Evolutionary conservation across 2,113 vertebrate species (phyloP).

Genomic region (Azemiops feae): DNA sequence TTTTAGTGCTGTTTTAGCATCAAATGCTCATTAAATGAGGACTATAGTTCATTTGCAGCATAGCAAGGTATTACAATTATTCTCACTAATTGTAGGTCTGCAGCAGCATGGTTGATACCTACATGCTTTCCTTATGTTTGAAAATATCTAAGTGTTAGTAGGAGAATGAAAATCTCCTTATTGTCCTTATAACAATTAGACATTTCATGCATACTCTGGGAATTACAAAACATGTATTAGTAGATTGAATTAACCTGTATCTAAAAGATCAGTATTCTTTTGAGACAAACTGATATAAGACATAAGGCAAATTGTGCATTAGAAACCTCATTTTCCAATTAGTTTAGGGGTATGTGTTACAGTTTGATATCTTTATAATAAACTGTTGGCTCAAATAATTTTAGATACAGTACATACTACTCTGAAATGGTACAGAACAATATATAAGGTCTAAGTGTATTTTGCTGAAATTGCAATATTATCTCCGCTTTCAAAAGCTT

Average conservation of each 20-base stretch:
- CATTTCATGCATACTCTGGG: not conserved
- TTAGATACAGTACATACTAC: conserved; percentile 32
- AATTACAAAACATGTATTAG: conserved; percentile 29
- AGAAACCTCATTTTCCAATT: not conserved
- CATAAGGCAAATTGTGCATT: not conserved
- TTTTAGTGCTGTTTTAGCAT: too few species aligned
- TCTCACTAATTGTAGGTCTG: conserved; percentile 49
- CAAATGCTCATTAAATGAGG: too few species aligned
- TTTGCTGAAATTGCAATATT: not conserved
- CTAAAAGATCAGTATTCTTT: not conserved
- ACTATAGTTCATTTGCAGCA: too few species aligned
- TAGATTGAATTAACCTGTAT: not conserved
- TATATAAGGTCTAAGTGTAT: not conserved
- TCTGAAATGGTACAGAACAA: conserved; percentile 7
- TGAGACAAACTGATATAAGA: not conserved
- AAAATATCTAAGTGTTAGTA: conserved; percentile 15
- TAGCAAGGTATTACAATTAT: not conserved
- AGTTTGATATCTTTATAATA: not conserved
- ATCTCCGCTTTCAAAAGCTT: conserved; percentile 4
- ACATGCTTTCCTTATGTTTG: conserved; percentile 13
- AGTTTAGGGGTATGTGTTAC: not conserved
- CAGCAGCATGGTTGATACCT: conserved; percentile 39
- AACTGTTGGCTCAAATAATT: conserved; percentile 39
- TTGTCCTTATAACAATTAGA: conserved; percentile 14
- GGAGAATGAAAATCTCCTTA: conserved; percentile 1